phyloP scores from a whole-genome alignment of 2,113 vertebrate species.

The Bos indicus region DNA sequence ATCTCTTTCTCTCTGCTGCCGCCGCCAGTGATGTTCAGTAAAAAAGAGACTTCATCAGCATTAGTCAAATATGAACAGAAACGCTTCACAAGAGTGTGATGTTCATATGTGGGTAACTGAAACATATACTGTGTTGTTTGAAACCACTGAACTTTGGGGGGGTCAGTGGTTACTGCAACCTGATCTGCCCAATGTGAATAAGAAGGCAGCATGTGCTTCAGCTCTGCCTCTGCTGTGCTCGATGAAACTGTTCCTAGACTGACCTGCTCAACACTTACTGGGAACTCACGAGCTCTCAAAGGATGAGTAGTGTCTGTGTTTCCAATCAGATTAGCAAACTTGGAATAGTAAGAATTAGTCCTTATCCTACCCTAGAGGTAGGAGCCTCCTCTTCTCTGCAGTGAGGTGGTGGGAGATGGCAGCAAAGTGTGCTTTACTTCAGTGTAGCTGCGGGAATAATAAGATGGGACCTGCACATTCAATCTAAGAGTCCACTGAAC shows the following conservation, averaged over 20 bases:
- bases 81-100: neutral
- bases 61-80: neutral
- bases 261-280: accelerated
- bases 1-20: neutral
- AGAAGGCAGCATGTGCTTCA: neutral
- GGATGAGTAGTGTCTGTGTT: neutral
- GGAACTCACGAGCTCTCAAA: neutral
- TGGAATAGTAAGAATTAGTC: neutral
- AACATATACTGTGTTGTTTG: neutral
- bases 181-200: neutral
- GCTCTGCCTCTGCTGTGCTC: neutral
- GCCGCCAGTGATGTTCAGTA: neutral
- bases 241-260: neutral
- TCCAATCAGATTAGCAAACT: neutral
- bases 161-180: neutral
- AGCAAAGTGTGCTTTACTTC: neutral
- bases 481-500: too few species aligned
- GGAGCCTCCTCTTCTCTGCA: neutral
- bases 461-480: accelerated
- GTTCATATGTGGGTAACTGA: neutral
- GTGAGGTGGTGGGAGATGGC: neutral
- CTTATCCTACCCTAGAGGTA: neutral
- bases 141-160: neutral
- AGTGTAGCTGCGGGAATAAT: neutral
- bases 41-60: neutral